Evolutionary conservation across 2,888 invertebrate species (phyloP).

Genomic region (Pseudolycoriella hygida): DNA sequence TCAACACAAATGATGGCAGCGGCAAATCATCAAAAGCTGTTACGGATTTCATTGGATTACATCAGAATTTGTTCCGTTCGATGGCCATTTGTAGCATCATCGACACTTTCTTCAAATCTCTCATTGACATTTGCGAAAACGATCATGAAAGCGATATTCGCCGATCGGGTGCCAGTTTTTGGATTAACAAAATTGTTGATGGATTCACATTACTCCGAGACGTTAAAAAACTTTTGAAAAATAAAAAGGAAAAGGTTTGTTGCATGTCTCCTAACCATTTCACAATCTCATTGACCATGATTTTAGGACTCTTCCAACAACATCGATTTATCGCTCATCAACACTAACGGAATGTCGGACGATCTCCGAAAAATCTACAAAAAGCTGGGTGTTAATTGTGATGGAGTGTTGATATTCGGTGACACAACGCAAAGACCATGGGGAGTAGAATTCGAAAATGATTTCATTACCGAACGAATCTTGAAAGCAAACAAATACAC

Average conservation of each 20-base stretch:
- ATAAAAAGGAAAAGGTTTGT: slow-evolving; percentile 20
- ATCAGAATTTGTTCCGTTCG: slow-evolving; percentile 20
- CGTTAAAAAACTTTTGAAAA: slow-evolving; percentile 22
- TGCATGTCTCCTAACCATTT: no score
- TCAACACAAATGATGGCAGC: not conserved
- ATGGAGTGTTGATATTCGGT: slow-evolving; percentile 20
- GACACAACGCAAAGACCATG: slow-evolving; percentile 20
- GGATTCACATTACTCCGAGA: slow-evolving; percentile 20
- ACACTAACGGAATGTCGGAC: slow-evolving; percentile 17
- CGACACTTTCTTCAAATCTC: slow-evolving; percentile 19
- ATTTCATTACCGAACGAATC: slow-evolving; percentile 18
- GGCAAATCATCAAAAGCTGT: not conserved
- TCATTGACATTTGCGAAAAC: slow-evolving; percentile 21
- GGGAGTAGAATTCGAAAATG: slow-evolving; percentile 18
- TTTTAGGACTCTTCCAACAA: slow-evolving; percentile 17
- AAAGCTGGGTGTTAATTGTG: slow-evolving; percentile 16
- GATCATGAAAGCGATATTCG: slow-evolving; percentile 10
- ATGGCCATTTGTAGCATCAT: slow-evolving; percentile 21
- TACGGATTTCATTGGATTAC: slow-evolving; percentile 14
- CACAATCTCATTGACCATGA: slow-evolving; percentile 1
- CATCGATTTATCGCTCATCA: slow-evolving; percentile 16
- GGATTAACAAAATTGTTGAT: slow-evolving; percentile 21
- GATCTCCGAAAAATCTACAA: slow-evolving; percentile 17
- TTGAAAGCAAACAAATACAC: slow-evolving; percentile 16
- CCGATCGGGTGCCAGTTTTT: slow-evolving; percentile 17